phyloP scores from a whole-genome alignment of 2,113 vertebrate species.

The Anarrhichthys ocellatus region DNA sequence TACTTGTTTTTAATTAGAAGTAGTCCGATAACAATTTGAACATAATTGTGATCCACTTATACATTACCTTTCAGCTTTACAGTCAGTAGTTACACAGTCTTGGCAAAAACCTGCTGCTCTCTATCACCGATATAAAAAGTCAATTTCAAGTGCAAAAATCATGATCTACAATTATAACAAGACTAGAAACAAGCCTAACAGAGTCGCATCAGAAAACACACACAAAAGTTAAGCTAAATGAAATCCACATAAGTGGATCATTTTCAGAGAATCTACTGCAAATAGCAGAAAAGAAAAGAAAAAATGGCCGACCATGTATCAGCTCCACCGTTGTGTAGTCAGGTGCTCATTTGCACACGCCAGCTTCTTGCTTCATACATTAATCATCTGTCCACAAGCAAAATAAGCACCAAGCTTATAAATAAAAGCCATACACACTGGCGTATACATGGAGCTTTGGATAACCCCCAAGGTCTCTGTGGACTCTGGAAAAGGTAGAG shows the following conservation, averaged over 20 bases:
- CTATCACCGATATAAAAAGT: background rate
- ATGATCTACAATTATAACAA: background rate
- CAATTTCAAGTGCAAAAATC: background rate
- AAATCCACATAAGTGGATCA: background rate
- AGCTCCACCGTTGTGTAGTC: slow-evolving; percentile 41
- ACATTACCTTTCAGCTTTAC: background rate
- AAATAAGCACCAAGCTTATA: slow-evolving; percentile 23
- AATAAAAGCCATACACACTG: slow-evolving; percentile 40
- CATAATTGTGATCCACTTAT: background rate
- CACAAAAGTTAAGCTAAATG: background rate
- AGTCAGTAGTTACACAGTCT: background rate
- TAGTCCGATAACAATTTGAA: background rate
- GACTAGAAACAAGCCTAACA: background rate
- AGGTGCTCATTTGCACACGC: slow-evolving; percentile 40
- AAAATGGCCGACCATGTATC: background rate
- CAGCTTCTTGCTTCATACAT: slow-evolving; percentile 24
- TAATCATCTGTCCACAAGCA: slow-evolving; percentile 26
- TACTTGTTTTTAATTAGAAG: background rate
- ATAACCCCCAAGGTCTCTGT: slow-evolving; percentile 48
- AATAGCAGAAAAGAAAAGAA: slow-evolving; percentile 8
- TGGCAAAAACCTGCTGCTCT: background rate
- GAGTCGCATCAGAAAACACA: background rate
- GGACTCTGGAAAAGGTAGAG: slow-evolving; percentile 62
- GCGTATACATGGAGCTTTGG: slow-evolving; percentile 15
- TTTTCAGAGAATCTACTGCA: background rate